phyloP scores from a whole-genome alignment of 2,888 invertebrate genomes.

The Lingula anatina region DNA sequence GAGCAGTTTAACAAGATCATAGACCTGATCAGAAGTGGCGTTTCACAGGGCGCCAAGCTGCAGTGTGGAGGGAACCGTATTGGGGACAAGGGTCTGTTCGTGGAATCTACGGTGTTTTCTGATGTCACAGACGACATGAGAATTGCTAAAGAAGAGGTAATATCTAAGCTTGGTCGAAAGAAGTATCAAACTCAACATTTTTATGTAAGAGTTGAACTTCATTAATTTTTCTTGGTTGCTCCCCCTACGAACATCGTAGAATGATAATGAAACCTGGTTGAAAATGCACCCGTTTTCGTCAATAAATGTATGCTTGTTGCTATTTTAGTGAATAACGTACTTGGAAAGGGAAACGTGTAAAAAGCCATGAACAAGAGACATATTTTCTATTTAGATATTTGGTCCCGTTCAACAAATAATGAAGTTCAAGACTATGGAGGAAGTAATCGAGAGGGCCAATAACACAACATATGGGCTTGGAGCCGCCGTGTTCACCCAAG shows the following conservation, averaged over 20 bases:
- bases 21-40: slow-evolving; percentile 69
- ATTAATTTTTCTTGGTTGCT: too few relatives aligned
- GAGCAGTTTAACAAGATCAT: slow-evolving; percentile 70
- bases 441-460: slow-evolving; percentile 77
- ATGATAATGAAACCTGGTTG: too few relatives aligned
- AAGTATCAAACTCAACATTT: too few relatives aligned
- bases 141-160: slow-evolving; percentile 53
- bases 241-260: too few relatives aligned
- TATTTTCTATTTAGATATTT: slow-evolving; percentile 63
- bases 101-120: slow-evolving; percentile 54
- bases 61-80: slow-evolving; percentile 63
- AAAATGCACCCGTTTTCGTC: too few relatives aligned
- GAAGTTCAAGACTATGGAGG: slow-evolving; percentile 73
- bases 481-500: slow-evolving; percentile 73
- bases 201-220: too few relatives aligned
- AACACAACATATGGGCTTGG: slow-evolving; percentile 73
- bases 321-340: too few relatives aligned
- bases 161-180: too few relatives aligned
- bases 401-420: slow-evolving; percentile 81
- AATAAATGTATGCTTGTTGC: too few relatives aligned
- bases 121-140: slow-evolving; percentile 52
- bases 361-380: not conserved
- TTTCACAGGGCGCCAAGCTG: slow-evolving; percentile 71
- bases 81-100: slow-evolving; percentile 47
- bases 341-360: too few relatives aligned